Percentiles rank a stretch among this genome's conserved stretches.
These are phyloP conservation scores for Heteromormyrus szaboi DNA, from an alignment of 2,797 vertebrate genomes.

Conservation along the genomic window DNA sequence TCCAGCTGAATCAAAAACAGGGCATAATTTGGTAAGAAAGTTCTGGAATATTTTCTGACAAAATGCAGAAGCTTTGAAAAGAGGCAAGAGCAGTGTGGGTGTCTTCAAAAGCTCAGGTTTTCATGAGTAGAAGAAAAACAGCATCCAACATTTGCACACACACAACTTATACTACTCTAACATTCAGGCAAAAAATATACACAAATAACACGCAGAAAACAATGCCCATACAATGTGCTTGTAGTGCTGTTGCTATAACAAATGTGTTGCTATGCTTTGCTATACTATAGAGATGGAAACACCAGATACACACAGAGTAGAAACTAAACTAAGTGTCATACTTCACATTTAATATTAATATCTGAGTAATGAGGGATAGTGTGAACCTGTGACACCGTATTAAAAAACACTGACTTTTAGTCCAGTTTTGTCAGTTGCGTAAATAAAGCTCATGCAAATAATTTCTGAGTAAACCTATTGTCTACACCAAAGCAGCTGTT, in stretches of 20 bases:
- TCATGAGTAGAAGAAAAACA: not conserved
- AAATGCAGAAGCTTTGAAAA: not conserved
- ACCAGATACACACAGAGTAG: not conserved
- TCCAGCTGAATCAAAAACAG: not conserved
- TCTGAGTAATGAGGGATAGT: not conserved
- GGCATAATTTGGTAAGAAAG: not conserved
- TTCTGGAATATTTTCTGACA: not conserved
- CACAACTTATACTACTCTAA: not conserved
- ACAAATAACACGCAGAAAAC: not conserved
- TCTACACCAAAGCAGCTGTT: not conserved
- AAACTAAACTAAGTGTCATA: not conserved
- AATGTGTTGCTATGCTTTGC: not conserved
- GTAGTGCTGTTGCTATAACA: not conserved
- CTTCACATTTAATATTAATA: not conserved
- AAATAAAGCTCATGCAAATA: not conserved
- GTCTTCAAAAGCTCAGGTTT: not conserved
- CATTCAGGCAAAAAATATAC: not conserved
- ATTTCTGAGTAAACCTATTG: not conserved
- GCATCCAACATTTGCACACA: not conserved
- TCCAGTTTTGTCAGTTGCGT: not conserved
- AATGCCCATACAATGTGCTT: not conserved
- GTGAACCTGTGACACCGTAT: not conserved
- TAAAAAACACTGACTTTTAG: not conserved
- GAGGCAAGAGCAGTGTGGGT: not conserved
- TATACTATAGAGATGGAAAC: not conserved